A percentile compares a stretch with the other conserved stretches of the same genome.
These are phyloP conservation scores for Sisor rabdophorus DNA, from an alignment of 2,113 vertebrate species.

Conservation along the genomic window DNA sequence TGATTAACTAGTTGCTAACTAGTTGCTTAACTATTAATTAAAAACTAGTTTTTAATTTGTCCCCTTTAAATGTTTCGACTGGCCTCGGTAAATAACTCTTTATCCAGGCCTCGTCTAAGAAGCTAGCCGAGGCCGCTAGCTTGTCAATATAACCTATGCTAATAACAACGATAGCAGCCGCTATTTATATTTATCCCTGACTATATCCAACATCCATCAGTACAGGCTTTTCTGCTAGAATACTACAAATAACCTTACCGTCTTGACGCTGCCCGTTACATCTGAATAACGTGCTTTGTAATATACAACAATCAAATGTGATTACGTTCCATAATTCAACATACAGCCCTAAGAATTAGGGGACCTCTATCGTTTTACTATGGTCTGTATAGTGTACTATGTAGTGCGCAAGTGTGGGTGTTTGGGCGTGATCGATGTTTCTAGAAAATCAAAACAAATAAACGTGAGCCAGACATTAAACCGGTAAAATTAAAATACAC, in stretches of 20 bases:
- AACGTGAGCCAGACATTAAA: too few relatives aligned
- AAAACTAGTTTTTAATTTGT: not conserved
- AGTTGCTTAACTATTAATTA: not conserved
- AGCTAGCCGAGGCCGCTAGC: not conserved
- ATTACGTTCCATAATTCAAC: not conserved
- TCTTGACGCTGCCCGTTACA: not conserved
- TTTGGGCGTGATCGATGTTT: conserved; percentile 7
- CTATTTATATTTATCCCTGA: not conserved
- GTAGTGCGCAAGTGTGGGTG: not conserved
- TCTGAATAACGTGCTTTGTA: not conserved
- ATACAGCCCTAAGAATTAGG: not conserved
- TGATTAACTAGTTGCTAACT: not conserved
- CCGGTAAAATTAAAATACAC: not conserved
- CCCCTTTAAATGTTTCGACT: not conserved
- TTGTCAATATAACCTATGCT: not conserved
- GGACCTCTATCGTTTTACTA: not conserved
- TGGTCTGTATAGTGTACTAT: not conserved
- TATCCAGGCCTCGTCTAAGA: conserved; percentile 5
- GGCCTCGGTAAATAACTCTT: not conserved
- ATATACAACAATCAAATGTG: not conserved
- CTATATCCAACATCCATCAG: too few relatives aligned
- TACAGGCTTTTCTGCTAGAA: too few relatives aligned
- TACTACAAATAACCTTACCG: too few relatives aligned
- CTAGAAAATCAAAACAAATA: not conserved
- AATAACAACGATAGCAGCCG: not conserved